Conservation (phyloP, 2,888 invertebrate species). For the Steinernema carpocapsae region DNA sequence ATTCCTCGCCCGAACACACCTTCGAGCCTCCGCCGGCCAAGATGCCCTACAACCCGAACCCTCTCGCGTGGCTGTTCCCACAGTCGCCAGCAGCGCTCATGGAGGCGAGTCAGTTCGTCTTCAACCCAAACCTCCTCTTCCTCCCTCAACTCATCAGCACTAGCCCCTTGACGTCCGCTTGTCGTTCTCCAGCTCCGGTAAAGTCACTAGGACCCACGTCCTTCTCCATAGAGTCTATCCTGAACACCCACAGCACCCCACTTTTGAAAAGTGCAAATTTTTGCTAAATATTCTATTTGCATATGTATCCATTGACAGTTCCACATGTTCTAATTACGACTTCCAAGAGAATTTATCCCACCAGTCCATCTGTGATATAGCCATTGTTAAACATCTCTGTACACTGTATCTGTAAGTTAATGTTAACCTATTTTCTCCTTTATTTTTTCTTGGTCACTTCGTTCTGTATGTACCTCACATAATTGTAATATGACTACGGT, state of each 20-base stretch:
- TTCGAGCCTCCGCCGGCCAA: slow-evolving; percentile 7
- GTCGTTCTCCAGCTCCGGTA: slow-evolving; percentile 5
- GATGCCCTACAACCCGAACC: slow-evolving; percentile 21
- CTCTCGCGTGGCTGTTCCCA: slow-evolving; percentile 15
- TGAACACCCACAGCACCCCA: neutral
- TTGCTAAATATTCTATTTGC: neutral
- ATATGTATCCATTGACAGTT: neutral
- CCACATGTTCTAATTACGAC: neutral
- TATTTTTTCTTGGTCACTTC: too few species aligned
- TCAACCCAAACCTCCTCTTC: slow-evolving; percentile 11
- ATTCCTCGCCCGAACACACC: neutral
- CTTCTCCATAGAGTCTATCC: slow-evolving; percentile 17
- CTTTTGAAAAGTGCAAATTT: too few species aligned
- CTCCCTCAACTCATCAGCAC: neutral
- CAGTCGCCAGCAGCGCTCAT: neutral
- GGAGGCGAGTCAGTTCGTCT: slow-evolving; percentile 1
- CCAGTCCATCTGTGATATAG: slow-evolving; percentile 29
- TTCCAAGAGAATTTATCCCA: neutral
- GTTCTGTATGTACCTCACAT: neutral
- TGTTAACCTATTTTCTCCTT: too few species aligned
- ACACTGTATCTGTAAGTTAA: too few species aligned
- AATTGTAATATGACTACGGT: neutral
- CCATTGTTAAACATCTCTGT: neutral
- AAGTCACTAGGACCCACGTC: neutral
- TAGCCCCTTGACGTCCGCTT: neutral